Conservation (phyloP, 2,888 invertebrate species). For the Meiosimyza platycephala region DNA sequence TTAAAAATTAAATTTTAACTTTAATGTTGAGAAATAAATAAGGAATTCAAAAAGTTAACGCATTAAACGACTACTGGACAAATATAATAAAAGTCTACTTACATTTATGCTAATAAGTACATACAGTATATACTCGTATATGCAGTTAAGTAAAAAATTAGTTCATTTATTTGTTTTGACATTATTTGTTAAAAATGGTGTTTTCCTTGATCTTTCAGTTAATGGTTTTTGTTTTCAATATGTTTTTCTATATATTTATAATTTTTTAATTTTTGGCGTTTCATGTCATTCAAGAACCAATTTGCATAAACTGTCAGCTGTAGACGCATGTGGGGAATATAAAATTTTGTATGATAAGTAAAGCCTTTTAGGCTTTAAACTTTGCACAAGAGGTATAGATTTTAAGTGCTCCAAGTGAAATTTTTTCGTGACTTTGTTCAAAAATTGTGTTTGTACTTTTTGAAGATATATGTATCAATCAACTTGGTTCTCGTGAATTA, state of each 20-base stretch:
- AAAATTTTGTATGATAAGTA: no score
- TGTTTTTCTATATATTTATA: neutral
- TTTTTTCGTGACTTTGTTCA: no score
- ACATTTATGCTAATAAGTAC: conserved; percentile 4
- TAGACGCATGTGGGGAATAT: no score
- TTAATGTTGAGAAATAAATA: neutral
- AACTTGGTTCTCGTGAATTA: no score
- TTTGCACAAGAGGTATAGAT: no score
- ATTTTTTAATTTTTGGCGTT: conserved; percentile 13
- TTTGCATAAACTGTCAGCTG: neutral
- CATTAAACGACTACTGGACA: neutral
- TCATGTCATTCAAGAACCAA: conserved; percentile 3
- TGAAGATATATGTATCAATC: no score
- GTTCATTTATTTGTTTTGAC: neutral
- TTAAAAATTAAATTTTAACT: no score
- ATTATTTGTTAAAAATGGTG: neutral
- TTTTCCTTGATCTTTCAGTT: neutral
- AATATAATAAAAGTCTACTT: conserved; percentile 4
- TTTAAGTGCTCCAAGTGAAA: no score
- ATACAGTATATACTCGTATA: neutral
- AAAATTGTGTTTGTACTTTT: no score
- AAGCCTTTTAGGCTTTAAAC: no score
- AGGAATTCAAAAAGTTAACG: neutral
- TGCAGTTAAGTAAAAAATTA: neutral
- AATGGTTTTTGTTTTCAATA: no score